phyloP scores from a whole-genome alignment of 2,113 vertebrate species.

The Carassius gibelio region DNA sequence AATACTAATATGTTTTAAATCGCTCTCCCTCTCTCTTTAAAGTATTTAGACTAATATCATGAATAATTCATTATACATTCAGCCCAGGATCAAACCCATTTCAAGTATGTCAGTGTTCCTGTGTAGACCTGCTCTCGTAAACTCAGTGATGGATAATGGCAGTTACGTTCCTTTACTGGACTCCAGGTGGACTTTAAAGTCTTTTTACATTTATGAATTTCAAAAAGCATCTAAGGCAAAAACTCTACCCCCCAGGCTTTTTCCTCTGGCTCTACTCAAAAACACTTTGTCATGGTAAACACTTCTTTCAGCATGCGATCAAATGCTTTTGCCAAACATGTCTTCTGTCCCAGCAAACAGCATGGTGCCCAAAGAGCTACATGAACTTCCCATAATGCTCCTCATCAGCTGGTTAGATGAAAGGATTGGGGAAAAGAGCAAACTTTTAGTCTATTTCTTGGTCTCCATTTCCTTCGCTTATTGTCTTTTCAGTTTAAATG shows the following conservation, averaged over 20 bases:
- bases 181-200: constrained; percentile 24
- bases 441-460: background rate
- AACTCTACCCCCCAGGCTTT: constrained; percentile 12
- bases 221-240: constrained; percentile 24
- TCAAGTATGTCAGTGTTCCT: background rate
- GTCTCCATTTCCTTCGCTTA: background rate
- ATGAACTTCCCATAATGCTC: background rate
- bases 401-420: background rate
- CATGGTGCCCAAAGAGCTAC: constrained; percentile 5
- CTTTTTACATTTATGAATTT: constrained; percentile 42
- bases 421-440: background rate
- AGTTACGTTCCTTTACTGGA: constrained; percentile 31
- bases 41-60: constrained; percentile 38
- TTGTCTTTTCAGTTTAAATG: background rate
- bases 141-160: constrained; percentile 14
- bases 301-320: constrained; percentile 11
- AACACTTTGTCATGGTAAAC: constrained; percentile 44
- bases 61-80: constrained; percentile 50
- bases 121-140: background rate
- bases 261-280: constrained; percentile 14
- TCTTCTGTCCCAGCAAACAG: constrained; percentile 26
- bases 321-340: constrained; percentile 36
- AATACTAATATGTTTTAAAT: constrained; percentile 8
- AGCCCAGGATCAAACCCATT: constrained; percentile 20
- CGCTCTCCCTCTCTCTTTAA: constrained; percentile 35